These are phyloP conservation scores for Sinosuthora webbiana DNA, from an alignment of 2,113 vertebrate genomes.

Conservation along the genomic window DNA sequence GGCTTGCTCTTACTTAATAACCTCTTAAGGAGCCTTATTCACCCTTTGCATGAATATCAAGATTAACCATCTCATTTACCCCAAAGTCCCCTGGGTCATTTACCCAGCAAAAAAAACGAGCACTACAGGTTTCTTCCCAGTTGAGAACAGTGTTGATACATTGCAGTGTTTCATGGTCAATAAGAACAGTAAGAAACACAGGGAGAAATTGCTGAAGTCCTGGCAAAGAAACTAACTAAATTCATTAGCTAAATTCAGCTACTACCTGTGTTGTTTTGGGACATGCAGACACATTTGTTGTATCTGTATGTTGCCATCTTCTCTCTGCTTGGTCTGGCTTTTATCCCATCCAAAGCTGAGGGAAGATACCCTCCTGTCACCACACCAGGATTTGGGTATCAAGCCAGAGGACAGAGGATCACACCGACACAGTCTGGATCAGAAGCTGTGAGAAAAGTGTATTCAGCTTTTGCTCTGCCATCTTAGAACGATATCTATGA, in stretches of 20 bases:
- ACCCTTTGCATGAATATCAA: background rate
- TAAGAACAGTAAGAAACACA: background rate
- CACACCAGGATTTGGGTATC: background rate
- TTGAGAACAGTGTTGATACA: background rate
- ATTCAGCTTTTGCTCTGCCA: background rate
- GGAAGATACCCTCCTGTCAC: background rate
- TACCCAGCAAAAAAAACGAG: background rate
- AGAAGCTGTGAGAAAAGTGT: background rate
- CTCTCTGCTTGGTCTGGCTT: background rate
- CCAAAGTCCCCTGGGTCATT: background rate
- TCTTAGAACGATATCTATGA: background rate
- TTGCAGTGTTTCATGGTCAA: background rate
- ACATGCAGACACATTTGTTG: background rate
- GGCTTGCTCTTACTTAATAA: background rate
- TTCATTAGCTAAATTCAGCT: background rate
- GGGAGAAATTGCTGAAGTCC: background rate
- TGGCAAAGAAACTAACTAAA: background rate
- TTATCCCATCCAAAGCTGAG: rapidly evolving
- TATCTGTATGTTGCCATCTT: background rate
- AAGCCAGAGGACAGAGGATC: background rate
- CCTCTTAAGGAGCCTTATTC: background rate
- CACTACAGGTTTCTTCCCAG: background rate
- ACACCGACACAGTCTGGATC: rapidly evolving
- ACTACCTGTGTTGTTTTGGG: background rate
- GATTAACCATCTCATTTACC: background rate